A percentile compares a stretch with the other conserved stretches of the same genome.
These are phyloP conservation scores for Bambusicola thoracicus DNA, from an alignment of 2,113 vertebrate species.

Conservation along the genomic window DNA sequence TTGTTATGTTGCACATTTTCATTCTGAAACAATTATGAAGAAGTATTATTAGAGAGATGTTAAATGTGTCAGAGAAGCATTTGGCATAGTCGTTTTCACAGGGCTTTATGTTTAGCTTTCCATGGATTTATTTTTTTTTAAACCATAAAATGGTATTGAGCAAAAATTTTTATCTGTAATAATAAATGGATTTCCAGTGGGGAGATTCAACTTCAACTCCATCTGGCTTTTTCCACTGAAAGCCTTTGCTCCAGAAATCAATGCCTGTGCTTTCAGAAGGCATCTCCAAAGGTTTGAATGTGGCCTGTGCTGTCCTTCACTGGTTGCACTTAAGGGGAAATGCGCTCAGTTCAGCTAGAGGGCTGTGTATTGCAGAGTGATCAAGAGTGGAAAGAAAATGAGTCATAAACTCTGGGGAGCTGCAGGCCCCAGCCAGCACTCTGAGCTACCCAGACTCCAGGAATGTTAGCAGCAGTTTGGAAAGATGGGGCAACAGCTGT, in stretches of 20 bases:
- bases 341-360: neutral
- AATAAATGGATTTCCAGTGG: neutral
- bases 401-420: neutral
- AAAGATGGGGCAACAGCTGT: rapidly evolving
- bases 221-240: neutral
- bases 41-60: conserved; percentile 35
- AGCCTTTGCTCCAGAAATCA: neutral
- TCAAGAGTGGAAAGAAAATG: neutral
- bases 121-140: neutral
- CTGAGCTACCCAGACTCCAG: neutral
- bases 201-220: neutral
- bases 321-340: neutral
- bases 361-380: neutral
- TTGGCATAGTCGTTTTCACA: neutral
- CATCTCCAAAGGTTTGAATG: neutral
- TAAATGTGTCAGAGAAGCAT: neutral
- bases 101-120: rapidly evolving
- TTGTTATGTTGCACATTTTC: conserved; percentile 30
- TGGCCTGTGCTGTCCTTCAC: neutral
- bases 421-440: no score
- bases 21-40: conserved; percentile 22
- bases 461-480: neutral
- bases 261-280: neutral
- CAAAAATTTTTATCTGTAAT: neutral
- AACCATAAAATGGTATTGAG: neutral